A percentile compares a stretch with the other conserved stretches of the same genome.
phyloP scores from a whole-genome alignment of 2,888 invertebrate species.

The Mallateleia sp. region DNA sequence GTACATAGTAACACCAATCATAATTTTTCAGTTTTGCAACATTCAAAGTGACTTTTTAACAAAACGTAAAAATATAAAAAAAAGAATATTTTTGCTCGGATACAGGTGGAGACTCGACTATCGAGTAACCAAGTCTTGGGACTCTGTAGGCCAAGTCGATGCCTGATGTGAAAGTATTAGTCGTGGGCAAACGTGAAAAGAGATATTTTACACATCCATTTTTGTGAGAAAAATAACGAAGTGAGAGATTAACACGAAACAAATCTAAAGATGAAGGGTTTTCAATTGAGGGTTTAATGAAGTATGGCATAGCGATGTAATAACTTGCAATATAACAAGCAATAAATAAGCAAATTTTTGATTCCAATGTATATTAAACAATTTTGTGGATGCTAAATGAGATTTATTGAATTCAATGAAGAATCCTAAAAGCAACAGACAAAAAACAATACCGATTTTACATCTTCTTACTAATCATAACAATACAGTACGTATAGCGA shows the following conservation, averaged over 20 bases:
- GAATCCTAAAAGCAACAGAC: conserved; percentile 82
- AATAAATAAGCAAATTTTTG: conserved; percentile 89
- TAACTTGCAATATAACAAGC: conserved; percentile 89
- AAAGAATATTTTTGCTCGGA: conserved; percentile 68
- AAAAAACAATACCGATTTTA: conserved; percentile 89
- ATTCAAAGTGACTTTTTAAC: conserved; percentile 70
- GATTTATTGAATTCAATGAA: conserved; percentile 87
- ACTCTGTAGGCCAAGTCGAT: conserved; percentile 29
- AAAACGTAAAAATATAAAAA: conserved; percentile 62
- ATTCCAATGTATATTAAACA: conserved; percentile 89
- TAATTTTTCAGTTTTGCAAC: conserved; percentile 71
- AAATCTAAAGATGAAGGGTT: conserved; percentile 60
- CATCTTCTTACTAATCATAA: conserved; percentile 90
- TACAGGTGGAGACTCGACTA: conserved; percentile 47
- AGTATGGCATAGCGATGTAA: conserved; percentile 85
- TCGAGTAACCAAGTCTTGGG: conserved; percentile 2
- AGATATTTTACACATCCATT: conserved; percentile 73
- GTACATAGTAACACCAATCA: conserved; percentile 71
- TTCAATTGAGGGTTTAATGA: conserved; percentile 63
- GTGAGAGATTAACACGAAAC: conserved; percentile 59
- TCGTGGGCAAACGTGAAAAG: conserved; percentile 71
- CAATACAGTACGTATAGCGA: conserved; percentile 89
- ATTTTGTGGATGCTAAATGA: conserved; percentile 88
- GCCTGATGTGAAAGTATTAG: conserved; percentile 71
- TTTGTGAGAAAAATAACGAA: conserved; percentile 64